Evolutionary conservation across 2,113 vertebrate species (phyloP).

Genomic region (Raja brachyura): DNA sequence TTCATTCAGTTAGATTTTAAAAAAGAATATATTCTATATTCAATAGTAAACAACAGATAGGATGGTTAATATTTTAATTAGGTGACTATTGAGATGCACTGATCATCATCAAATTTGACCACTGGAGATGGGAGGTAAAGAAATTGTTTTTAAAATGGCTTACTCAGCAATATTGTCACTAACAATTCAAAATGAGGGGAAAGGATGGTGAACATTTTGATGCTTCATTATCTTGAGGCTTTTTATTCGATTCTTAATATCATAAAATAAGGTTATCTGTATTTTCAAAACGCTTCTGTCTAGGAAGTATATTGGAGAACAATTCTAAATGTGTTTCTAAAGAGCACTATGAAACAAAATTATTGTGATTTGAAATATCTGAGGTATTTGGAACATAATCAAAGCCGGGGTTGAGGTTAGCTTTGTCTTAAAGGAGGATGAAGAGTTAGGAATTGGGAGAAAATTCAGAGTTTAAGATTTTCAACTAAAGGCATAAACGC

Average conservation of each 20-base stretch:
- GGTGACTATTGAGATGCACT: neutral
- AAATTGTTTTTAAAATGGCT: neutral
- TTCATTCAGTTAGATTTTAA: neutral
- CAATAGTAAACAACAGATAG: neutral
- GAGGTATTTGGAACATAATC: too few relatives aligned
- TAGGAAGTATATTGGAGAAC: too few relatives aligned
- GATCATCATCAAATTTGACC: neutral
- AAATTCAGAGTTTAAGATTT: too few relatives aligned
- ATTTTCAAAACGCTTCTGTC: neutral
- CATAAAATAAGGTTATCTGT: neutral
- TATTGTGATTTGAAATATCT: too few relatives aligned
- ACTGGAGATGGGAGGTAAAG: neutral
- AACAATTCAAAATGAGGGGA: neutral
- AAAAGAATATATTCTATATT: neutral
- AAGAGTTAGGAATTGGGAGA: too few relatives aligned
- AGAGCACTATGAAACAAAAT: too few relatives aligned
- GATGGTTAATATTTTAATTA: neutral
- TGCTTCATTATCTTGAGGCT: neutral
- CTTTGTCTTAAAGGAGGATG: too few relatives aligned
- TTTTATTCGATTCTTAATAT: neutral
- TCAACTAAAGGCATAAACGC: too few relatives aligned
- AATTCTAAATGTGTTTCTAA: too few relatives aligned
- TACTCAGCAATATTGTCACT: neutral
- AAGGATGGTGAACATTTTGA: neutral
- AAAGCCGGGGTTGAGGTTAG: too few relatives aligned